Conservation (phyloP, 2,888 invertebrate species). For the Epistrophella euchroma region DNA sequence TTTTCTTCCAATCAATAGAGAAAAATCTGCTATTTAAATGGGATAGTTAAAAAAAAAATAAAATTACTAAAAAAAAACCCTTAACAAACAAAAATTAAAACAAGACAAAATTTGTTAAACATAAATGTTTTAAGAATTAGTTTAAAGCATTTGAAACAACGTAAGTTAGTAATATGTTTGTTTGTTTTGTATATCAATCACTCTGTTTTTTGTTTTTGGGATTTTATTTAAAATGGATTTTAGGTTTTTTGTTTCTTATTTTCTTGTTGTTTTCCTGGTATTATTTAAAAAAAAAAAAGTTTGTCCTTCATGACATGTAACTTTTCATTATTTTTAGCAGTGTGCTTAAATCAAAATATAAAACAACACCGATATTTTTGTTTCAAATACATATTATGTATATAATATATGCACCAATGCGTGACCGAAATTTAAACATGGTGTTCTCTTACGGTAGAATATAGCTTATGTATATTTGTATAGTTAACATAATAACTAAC, state of each 20-base stretch:
- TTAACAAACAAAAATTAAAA: conserved; percentile 32
- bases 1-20: conserved; percentile 59
- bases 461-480: conserved; percentile 11
- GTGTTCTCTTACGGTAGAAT: conserved; percentile 34
- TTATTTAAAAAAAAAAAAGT: background rate
- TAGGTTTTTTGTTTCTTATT: conserved; percentile 9
- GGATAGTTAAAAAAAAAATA: conserved; percentile 30
- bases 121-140: conserved; percentile 40
- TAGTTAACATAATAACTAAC: conserved; percentile 62
- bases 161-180: conserved; percentile 68
- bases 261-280: conserved; percentile 22
- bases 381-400: background rate
- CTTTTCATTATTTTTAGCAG: conserved; percentile 14
- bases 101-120: conserved; percentile 34
- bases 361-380: conserved; percentile 48
- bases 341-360: conserved; percentile 43
- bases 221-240: conserved; percentile 49
- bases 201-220: conserved; percentile 37
- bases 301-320: background rate
- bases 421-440: conserved; percentile 69
- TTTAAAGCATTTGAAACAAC: conserved; percentile 74
- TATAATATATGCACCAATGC: conserved; percentile 66
- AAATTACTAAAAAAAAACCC: conserved; percentile 19
- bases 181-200: conserved; percentile 32
- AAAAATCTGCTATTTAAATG: conserved; percentile 51